phyloP scores from a whole-genome alignment of 1,140 invertebrate genomes.

The Drosophila subpulchrella region DNA sequence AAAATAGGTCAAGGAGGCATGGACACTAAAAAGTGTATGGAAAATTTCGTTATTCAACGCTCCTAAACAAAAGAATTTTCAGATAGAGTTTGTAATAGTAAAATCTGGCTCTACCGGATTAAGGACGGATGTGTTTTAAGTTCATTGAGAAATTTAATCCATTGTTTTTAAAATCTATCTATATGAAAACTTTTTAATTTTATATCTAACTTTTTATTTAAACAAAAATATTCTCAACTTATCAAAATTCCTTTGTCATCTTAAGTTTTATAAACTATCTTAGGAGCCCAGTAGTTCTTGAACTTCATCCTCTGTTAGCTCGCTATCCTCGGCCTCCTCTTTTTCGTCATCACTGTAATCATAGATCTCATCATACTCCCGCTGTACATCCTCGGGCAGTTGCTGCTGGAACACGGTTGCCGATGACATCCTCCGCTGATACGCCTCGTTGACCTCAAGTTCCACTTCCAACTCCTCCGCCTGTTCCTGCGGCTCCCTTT shows the following conservation, averaged over 20 bases:
- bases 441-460: neutral
- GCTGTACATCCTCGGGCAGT: slow-evolving; percentile 41
- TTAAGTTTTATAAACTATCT: neutral
- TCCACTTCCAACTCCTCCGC: slow-evolving; percentile 5
- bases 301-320: slow-evolving; percentile 2
- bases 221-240: too few species aligned
- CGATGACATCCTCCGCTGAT: slow-evolving; percentile 60
- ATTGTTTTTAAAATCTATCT: too few species aligned
- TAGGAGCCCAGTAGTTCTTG: slow-evolving; percentile 4
- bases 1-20: too few species aligned
- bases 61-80: too few species aligned
- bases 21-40: too few species aligned
- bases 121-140: too few species aligned
- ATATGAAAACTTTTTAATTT: too few species aligned
- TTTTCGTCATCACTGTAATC: slow-evolving; percentile 20
- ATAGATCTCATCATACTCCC: slow-evolving; percentile 18
- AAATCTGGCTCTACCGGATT: too few species aligned
- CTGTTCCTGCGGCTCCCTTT: neutral
- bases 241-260: neutral
- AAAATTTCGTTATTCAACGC: too few species aligned
- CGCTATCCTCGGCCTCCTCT: neutral
- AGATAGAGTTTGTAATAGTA: too few species aligned
- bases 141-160: too few species aligned
- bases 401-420: slow-evolving; percentile 48
- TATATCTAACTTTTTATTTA: too few species aligned